Evolutionary conservation across 2,888 invertebrate species (phyloP).

Genomic region (Acrobasis repandana): DNA sequence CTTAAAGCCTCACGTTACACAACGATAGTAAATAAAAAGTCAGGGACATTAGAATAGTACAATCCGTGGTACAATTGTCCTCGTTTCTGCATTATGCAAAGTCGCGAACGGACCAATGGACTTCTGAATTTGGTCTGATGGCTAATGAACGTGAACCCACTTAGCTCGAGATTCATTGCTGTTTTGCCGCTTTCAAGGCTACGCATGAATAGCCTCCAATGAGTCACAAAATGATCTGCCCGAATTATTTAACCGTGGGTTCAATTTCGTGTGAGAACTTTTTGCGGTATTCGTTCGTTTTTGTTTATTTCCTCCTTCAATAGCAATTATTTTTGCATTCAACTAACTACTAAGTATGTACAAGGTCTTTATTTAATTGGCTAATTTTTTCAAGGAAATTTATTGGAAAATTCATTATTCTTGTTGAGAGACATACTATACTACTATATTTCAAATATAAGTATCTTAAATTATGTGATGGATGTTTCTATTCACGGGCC

Average conservation of each 20-base stretch:
- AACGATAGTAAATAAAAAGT: constrained; percentile 50
- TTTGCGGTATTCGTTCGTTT: constrained; percentile 40
- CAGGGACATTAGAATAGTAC: constrained; percentile 41
- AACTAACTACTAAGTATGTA: too few relatives aligned
- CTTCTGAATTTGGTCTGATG: constrained; percentile 46
- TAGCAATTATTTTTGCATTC: constrained; percentile 28
- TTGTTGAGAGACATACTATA: neutral
- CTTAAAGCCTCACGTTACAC: constrained; percentile 48
- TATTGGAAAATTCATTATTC: neutral
- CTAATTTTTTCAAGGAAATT: neutral
- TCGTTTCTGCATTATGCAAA: constrained; percentile 42
- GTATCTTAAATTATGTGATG: constrained; percentile 37
- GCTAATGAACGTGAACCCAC: constrained; percentile 43
- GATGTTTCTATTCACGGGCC: constrained; percentile 46
- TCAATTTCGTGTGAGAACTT: constrained; percentile 48
- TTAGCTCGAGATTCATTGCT: constrained; percentile 44
- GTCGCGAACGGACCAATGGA: constrained; percentile 37
- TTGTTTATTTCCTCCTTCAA: constrained; percentile 38
- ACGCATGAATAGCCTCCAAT: constrained; percentile 49
- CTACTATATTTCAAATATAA: neutral
- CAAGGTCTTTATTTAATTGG: constrained; percentile 25
- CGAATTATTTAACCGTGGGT: constrained; percentile 55
- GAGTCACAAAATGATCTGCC: constrained; percentile 60
- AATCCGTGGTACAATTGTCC: constrained; percentile 38
- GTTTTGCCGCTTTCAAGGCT: constrained; percentile 42